Base-by-base conservation (phyloP, 2,888 invertebrate species). In the Dilophus febrilis region DNA sequence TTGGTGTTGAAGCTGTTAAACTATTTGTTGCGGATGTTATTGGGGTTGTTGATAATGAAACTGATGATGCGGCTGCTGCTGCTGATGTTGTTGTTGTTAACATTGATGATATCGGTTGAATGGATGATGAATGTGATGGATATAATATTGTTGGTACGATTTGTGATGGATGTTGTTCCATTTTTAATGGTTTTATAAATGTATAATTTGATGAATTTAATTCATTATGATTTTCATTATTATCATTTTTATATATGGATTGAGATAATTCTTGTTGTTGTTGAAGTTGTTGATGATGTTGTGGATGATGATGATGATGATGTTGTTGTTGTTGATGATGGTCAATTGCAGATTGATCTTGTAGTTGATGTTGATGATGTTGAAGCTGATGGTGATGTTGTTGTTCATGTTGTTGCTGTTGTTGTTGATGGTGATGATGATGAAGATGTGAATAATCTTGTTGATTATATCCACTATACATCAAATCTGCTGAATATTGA, bases 321-420 rank as follows among this genome's bases (percentile, higher is more conserved):
- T 22, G 22, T 22, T 55, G 65, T 1, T 76, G 73, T 14, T 74
- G 70, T 2, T 75, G 68, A 48, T 78, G 13, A 29, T n/a, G 11
- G 12, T n/a, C 13, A 4, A 10, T n/a, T n/a, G 17, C 17, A 8
- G 26, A 12, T 22, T 30, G 19, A 10, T 31, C 22, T 16, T 35
- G 28, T 14, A 10, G 35, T 14, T 36, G 40, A 36, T 38, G 37
- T 30, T 33, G 30, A 6, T 37, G 37, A 19, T 35, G 35, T 12
- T 17, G 19, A 3, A n/a, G 19, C 10, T 18, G 35, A 3, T n/a
- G 35, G 11, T n/a, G 78, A 2, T 77, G 71, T 16, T 32, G 22
- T 14, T 13, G 35, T 14, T 36, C 36, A 36, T 38, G 37, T 19
- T 33, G 30, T 14, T 37, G 37, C n/a, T 35, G 35, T 4, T 17